Evolutionary conservation across 2,797 vertebrate species (phyloP), one percentile per base, ranked within the genome.

Genomic region (Xiphophorus birchmanni): DNA sequence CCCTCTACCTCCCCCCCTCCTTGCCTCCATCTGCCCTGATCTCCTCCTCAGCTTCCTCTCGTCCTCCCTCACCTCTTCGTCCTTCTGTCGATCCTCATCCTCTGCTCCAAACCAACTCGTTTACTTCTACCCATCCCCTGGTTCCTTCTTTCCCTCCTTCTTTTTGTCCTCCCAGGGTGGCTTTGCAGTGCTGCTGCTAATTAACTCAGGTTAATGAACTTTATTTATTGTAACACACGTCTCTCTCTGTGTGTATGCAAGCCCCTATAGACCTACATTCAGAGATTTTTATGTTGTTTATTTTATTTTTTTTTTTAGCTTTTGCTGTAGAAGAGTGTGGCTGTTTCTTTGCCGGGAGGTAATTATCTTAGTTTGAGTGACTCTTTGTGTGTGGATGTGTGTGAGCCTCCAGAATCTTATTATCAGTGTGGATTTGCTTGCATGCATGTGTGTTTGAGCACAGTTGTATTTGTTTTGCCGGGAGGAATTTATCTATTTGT

Each of bases 171-270:
- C 87, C 77, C 76, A 9, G 75, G 76, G 83, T 86, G 84, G 87
- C 76, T 83, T 87, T 76, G 52, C 79, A 37, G 72, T 73, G 86
- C 44, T 85, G 86, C 73, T 77, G 80, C 82, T 92, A 91, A 93
- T 92, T 90, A 91, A 79, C 40, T 47, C 72, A 21, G 80, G 85
- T 86, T 90, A 90, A 92, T 85, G 81, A 90, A 90, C 89, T 90
- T 89, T 89, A 88, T 86, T 84, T 89, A 86, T 83, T 81, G 74
- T 79, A 67, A 78, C 50, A 84, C 77, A 73, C 54, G 60, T 32
- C 32, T 56, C 44, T 80, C 35, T 56, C 48, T 52, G 48, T 75
- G 48, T 75, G 23, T 37, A 56, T 73, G 73, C 47, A 58, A 76
- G 3, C 69, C 65, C 58, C 45, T 45, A 29, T n/a, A 45, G 69